phyloP scores from a whole-genome alignment of 1,140 invertebrate species.

The Drosophila suzukii region DNA sequence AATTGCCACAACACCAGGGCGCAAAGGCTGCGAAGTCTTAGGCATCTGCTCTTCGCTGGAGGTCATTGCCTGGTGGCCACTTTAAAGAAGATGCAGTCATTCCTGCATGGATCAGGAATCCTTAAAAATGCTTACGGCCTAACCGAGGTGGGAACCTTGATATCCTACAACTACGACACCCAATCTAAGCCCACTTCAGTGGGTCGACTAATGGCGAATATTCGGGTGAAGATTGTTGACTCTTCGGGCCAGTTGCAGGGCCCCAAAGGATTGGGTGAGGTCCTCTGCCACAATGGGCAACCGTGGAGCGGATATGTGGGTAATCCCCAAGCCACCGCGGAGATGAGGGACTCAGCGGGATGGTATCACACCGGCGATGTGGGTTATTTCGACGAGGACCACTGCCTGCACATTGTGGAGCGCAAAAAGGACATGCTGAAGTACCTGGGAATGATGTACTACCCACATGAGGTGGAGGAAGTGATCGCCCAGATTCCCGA shows the following conservation, averaged over 20 bases:
- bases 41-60: slow-evolving; percentile 64
- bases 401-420: slow-evolving; percentile 86
- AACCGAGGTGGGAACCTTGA: slow-evolving; percentile 55
- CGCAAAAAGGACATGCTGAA: slow-evolving; percentile 88
- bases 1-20: slow-evolving; percentile 38
- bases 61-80: slow-evolving; percentile 71
- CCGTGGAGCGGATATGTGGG: slow-evolving; percentile 78
- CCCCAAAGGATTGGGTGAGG: slow-evolving; percentile 63
- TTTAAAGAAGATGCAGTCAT: slow-evolving; percentile 67
- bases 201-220: slow-evolving; percentile 58
- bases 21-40: slow-evolving; percentile 54
- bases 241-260: slow-evolving; percentile 53
- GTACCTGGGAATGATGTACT: slow-evolving; percentile 82
- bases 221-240: slow-evolving; percentile 78
- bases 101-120: slow-evolving; percentile 57
- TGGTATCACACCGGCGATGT: slow-evolving; percentile 90
- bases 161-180: slow-evolving; percentile 50
- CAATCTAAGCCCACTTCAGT: slow-evolving; percentile 63
- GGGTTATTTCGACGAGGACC: slow-evolving; percentile 87
- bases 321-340: slow-evolving; percentile 61
- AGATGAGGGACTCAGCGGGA: slow-evolving; percentile 84
- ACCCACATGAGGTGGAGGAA: slow-evolving; percentile 78
- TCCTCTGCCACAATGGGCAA: slow-evolving; percentile 62
- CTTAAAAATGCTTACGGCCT: slow-evolving; percentile 65
- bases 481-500: slow-evolving; percentile 70